Evolutionary conservation across 2,888 invertebrate genomes (phyloP), one percentile per base, ranked within the genome.

Genomic region (Aleiodes testaceus): DNA sequence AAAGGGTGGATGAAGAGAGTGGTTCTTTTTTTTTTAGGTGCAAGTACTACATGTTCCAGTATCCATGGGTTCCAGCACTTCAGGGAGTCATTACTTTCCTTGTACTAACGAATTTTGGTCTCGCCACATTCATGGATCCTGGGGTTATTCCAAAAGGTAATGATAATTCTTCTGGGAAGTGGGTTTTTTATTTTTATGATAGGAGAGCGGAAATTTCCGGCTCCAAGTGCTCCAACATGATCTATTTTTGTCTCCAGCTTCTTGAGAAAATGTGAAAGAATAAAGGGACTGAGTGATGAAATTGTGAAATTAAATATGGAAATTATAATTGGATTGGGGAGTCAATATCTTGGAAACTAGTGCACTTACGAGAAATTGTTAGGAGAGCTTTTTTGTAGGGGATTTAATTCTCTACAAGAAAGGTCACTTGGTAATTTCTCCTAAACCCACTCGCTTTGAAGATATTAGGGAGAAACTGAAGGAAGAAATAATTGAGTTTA

Each of bases 61-160:
- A 95, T 89, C 93, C 94, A 91, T 96, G 96, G 95, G 94, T 97
- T 80, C 95, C 96, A 79, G 94, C 96, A 82, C 94, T 94, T 87
- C 97, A 99, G 91, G 97, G 95, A 81, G 92, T 98, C 81, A 93
- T 99, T 86, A 96, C 98, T 81, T 94, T 99, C 89, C 97, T 98
- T 91, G 98, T 99, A 84, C 90, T 99, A 89, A 95, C 98, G 89
- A 99, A 99, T 92, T 98, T 99, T 89, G 96, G 97, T 81, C 91
- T 99, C 89, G 98, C 99, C 81, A 99, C 99, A 85, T 98, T 98
- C 89, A 98, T 99, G 97, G 98, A 99, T 90, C 98, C 98, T 86
- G 99, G 98, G 84, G 94, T 97, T 78, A 98, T 98, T 91, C 98
- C 98, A 86, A 97, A 96, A 94, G 98, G 98, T 97, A 89, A n/a